A percentile compares a stretch with the other conserved stretches of the same genome.
phyloP scores from a whole-genome alignment of 2,797 vertebrate species.

The Sus cebifrons region DNA sequence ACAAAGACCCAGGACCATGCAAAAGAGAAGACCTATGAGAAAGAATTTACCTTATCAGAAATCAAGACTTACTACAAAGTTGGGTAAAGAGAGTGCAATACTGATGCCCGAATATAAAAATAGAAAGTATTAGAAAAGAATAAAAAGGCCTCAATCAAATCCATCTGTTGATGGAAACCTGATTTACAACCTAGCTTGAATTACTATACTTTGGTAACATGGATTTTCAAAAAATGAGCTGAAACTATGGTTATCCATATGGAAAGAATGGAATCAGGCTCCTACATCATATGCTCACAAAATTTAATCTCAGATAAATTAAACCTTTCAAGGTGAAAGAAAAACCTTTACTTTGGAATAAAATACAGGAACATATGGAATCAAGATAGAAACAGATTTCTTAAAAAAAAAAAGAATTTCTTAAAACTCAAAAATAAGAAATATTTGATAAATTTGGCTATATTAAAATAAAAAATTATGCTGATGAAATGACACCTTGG shows the following conservation, averaged over 20 bases:
- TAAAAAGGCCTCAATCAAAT: not conserved
- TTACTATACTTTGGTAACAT: not conserved
- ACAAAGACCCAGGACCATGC: not conserved
- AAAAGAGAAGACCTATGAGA: not conserved
- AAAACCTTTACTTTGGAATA: not conserved
- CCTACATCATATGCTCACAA: not conserved
- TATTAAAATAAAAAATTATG: too few species aligned
- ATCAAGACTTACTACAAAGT: not conserved
- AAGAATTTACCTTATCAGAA: not conserved
- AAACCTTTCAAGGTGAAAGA: slow-evolving; percentile 40
- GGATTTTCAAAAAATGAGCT: slow-evolving; percentile 39
- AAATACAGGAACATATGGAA: not conserved
- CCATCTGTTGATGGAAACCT: not conserved
- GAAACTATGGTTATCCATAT: slow-evolving; percentile 13
- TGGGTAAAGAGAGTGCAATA: not conserved
- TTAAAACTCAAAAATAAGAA: not conserved
- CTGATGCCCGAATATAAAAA: not conserved
- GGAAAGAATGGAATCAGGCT: slow-evolving; percentile 21
- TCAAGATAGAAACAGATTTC: not conserved
- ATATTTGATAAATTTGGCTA: not conserved
- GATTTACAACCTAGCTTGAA: not conserved
- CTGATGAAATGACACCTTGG: too few species aligned
- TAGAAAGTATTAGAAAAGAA: not conserved
- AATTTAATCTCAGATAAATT: slow-evolving; percentile 62
- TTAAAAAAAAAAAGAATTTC: not conserved